These are phyloP conservation scores for Oryzias celebensis DNA, from an alignment of 2,113 vertebrate genomes.

Conservation along the genomic window DNA sequence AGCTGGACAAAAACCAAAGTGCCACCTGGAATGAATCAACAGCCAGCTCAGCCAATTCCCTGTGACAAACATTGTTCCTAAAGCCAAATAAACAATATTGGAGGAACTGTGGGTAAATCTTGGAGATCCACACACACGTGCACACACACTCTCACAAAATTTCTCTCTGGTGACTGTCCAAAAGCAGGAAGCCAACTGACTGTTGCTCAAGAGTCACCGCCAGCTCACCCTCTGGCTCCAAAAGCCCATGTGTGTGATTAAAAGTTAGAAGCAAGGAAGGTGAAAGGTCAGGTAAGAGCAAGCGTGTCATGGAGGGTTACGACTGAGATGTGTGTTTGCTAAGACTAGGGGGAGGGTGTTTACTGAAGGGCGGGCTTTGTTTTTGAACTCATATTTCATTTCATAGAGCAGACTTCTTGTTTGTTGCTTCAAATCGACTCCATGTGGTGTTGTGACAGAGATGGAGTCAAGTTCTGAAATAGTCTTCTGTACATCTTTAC, in stretches of 20 bases:
- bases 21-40: conserved; percentile 80
- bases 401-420: conserved; percentile 68
- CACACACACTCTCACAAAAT: conserved; percentile 12
- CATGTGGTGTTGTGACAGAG: conserved; percentile 53
- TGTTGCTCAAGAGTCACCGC: conserved; percentile 31
- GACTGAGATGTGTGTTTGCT: conserved; percentile 25
- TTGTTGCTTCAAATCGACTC: conserved; percentile 70
- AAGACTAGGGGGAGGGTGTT: conserved; percentile 18
- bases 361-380: conserved; percentile 63
- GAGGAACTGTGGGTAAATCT: conserved; percentile 65
- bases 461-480: conserved; percentile 39
- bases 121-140: conserved; percentile 8
- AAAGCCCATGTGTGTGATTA: conserved; percentile 66
- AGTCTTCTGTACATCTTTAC: conserved; percentile 8
- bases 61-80: conserved; percentile 72
- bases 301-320: conserved; percentile 26
- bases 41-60: conserved; percentile 56
- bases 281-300: conserved; percentile 41
- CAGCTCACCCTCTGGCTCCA: conserved; percentile 33
- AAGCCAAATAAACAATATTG: conserved; percentile 68
- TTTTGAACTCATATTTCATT: conserved; percentile 74
- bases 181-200: conserved; percentile 66
- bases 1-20: conserved; percentile 75
- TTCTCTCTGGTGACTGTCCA: conserved; percentile 39
- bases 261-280: conserved; percentile 56